A percentile compares a stretch with the other conserved stretches of the same genome.
Conservation (phyloP, 2,888 invertebrate genomes). For the Platycheirus rosarum region DNA sequence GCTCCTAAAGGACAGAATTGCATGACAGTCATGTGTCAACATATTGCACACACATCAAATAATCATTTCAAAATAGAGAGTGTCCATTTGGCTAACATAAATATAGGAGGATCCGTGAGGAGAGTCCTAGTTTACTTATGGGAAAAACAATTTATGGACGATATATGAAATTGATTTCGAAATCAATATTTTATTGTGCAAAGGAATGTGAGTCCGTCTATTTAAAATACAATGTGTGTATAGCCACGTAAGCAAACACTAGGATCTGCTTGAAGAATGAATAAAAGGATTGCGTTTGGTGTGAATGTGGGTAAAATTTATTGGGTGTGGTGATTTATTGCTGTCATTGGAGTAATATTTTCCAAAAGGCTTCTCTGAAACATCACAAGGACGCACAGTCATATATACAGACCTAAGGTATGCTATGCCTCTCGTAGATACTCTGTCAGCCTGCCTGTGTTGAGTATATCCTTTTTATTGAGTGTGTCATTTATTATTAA, state of each 20-base stretch:
- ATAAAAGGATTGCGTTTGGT: conserved; percentile 33
- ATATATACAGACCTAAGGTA: no score
- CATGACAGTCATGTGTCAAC: conserved; percentile 64
- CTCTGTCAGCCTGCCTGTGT: not conserved
- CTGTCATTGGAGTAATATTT: conserved; percentile 64
- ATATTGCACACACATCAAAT: conserved; percentile 66
- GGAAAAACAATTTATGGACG: conserved; percentile 19
- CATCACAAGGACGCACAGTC: no score
- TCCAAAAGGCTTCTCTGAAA: conserved; percentile 44
- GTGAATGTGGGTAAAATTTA: conserved; percentile 56
- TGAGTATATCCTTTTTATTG: conserved; percentile 28
- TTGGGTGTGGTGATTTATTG: conserved; percentile 68
- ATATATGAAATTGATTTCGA: conserved; percentile 61
- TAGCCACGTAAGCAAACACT: conserved; percentile 11
- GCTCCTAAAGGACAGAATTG: conserved; percentile 27
- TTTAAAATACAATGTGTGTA: conserved; percentile 18
- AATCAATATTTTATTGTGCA: conserved; percentile 71
- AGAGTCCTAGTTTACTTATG: not conserved
- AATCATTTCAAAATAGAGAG: conserved; percentile 56
- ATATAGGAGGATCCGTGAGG: not conserved
- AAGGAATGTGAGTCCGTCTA: conserved; percentile 45
- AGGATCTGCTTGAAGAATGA: conserved; percentile 36
- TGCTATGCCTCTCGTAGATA: no score
- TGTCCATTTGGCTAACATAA: not conserved
- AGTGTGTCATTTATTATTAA: conserved; percentile 69